Evolutionary conservation across 92 coral and sea anemone genomes (phyloP).

Genomic region (Epizoanthus ramosus): DNA sequence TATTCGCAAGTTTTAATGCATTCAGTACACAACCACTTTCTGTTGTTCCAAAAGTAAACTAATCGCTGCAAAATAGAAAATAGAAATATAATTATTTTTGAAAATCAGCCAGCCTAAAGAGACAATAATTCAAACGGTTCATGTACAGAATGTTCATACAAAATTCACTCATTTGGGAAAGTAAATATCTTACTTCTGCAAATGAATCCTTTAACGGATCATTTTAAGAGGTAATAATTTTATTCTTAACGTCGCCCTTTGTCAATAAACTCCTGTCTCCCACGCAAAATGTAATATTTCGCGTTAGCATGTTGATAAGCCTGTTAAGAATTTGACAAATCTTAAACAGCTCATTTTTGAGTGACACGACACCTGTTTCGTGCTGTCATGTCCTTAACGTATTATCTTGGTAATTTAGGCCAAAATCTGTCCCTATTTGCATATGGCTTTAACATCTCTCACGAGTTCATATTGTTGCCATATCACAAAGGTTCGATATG

Average conservation of each 20-base stretch:
- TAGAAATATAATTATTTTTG: constrained; percentile 5
- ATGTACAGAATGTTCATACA: background rate
- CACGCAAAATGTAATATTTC: constrained; percentile 8
- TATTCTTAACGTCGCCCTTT: constrained; percentile 3
- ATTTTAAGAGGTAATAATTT: background rate
- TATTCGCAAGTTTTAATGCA: constrained; percentile 14
- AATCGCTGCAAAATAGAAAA: constrained; percentile 6
- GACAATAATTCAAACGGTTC: background rate
- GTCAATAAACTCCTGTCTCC: constrained; percentile 30
- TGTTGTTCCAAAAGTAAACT: constrained; percentile 16
- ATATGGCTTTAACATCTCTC: constrained; percentile 26
- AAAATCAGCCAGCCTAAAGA: constrained; percentile 10
- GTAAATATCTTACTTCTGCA: no score
- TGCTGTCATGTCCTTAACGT: constrained; percentile 22
- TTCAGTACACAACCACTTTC: constrained; percentile 17
- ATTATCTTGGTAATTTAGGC: constrained; percentile 7
- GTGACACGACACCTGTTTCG: constrained; percentile 34
- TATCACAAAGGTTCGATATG: background rate
- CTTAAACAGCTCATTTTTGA: background rate
- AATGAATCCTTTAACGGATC: background rate
- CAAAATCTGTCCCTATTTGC: constrained; percentile 11
- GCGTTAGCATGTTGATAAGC: constrained; percentile 17
- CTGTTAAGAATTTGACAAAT: constrained; percentile 29
- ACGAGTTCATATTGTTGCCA: constrained; percentile 1
- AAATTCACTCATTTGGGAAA: background rate